Conservation (phyloP, 2,113 vertebrate species). For the Accipiter virgatus region DNA sequence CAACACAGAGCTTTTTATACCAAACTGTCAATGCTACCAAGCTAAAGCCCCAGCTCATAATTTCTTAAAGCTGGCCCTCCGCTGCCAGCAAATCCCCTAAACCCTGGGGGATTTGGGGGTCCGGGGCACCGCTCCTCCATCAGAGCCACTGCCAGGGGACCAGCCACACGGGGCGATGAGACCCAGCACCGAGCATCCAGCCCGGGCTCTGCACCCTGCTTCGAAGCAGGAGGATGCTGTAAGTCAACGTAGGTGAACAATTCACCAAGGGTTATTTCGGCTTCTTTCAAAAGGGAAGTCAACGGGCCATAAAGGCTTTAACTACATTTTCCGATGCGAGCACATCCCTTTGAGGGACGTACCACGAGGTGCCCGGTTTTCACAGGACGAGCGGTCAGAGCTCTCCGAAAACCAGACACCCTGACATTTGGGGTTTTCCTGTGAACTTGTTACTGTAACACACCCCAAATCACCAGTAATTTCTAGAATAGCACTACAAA, state of each 20-base stretch:
- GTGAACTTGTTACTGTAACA: constrained; percentile 27
- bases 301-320: background rate
- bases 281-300: background rate
- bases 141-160: background rate
- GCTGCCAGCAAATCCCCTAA: background rate
- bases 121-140: background rate
- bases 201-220: background rate
- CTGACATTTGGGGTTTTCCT: constrained; percentile 48
- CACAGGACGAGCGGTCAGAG: background rate
- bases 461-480: constrained; percentile 55
- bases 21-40: background rate
- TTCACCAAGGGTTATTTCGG: background rate
- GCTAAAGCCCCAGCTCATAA: background rate
- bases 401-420: constrained; percentile 8
- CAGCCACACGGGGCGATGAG: rapidly evolving
- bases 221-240: background rate
- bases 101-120: background rate
- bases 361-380: background rate
- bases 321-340: background rate
- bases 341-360: rapidly evolving
- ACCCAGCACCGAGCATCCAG: background rate
- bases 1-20: constrained; percentile 43
- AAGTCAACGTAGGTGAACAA: background rate
- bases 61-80: constrained; percentile 7
- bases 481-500: constrained; percentile 42